A percentile compares a stretch with the other conserved stretches of the same genome.
Evolutionary conservation across 2,113 vertebrate species (phyloP).

Genomic region (Sylvia atricapilla): DNA sequence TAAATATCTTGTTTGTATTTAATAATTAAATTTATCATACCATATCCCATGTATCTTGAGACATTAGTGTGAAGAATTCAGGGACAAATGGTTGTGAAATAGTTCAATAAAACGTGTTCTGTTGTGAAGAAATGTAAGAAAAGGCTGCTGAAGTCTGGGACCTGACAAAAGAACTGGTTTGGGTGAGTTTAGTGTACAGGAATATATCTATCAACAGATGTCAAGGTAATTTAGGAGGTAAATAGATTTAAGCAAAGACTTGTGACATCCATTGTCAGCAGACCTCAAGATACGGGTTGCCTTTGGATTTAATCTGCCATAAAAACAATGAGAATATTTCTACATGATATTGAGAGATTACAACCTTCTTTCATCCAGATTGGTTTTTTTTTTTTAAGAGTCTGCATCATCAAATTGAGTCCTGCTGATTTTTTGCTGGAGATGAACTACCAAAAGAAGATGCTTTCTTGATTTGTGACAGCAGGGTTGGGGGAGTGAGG

Average conservation of each 20-base stretch:
- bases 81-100: not conserved
- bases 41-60: not conserved
- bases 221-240: constrained; percentile 51
- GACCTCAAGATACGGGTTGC: constrained; percentile 28
- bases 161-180: not conserved
- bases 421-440: constrained; percentile 18
- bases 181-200: not conserved
- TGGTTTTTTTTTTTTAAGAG: constrained; percentile 26
- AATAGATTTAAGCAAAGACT: constrained; percentile 44
- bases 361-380: constrained; percentile 47
- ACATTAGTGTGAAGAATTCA: not conserved
- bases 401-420: constrained; percentile 45
- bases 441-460: constrained; percentile 14
- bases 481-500: not conserved
- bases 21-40: not conserved
- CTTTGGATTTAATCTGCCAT: constrained; percentile 53
- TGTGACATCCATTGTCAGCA: constrained; percentile 47
- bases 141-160: not conserved
- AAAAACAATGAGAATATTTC: constrained; percentile 54
- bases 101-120: not conserved
- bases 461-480: constrained; percentile 19
- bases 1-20: not conserved
- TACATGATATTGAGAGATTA: constrained; percentile 52
- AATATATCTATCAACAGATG: constrained; percentile 56
- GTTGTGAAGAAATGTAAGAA: not conserved